Evolutionary conservation across 1,140 invertebrate genomes (phyloP), one percentile per base, ranked within the genome.

Genomic region (Drosophila busckii): DNA sequence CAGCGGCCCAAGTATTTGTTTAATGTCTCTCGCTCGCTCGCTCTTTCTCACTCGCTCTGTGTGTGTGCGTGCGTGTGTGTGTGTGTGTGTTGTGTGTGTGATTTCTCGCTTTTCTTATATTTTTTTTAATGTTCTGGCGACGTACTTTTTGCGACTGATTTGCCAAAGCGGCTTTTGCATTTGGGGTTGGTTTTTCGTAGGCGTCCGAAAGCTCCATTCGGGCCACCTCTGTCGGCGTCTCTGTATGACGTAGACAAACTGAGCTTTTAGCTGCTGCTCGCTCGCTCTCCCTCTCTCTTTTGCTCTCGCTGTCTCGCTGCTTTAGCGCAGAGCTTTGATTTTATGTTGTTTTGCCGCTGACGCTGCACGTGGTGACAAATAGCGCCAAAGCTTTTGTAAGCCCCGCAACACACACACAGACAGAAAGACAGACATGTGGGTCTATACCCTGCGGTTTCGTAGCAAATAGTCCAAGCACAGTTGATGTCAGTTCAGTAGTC

Each of bases 111-210:
- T 28, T 13, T 28, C 20, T 53, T 48, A 53, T 41, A 53, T 80
- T 37, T 59, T 61, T 61, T 54, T 70, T 55, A 49, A 56, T 76
- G 76, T 76, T 82, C 76, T 83, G 69, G 71, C 78, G 80, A 80
- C 80, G 80, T 70, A 70, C 80, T 84, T 84, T 84, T 84, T 84
- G 80, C 80, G 80, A 84, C 80, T 84, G 71, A 84, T 73, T 75
- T 70, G 31, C 65, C 69, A 54, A 66, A 84, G 68, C 68, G 53
- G 78, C 78, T 60, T 84, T 84, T 55, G 65, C 65, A 50, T 58
- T 69, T 55, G 61, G 80, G 80, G 67, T 70, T 80, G 75, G 56
- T 13, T 56, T 80, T 80, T 80, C 69, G 62, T 75, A 68, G 65
- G 73, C 67, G 73, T 34, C 49, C 73, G 22, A 78, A 80, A 78